phyloP scores from a whole-genome alignment of 2,888 invertebrate species.

The Pyrochroa serraticornis region DNA sequence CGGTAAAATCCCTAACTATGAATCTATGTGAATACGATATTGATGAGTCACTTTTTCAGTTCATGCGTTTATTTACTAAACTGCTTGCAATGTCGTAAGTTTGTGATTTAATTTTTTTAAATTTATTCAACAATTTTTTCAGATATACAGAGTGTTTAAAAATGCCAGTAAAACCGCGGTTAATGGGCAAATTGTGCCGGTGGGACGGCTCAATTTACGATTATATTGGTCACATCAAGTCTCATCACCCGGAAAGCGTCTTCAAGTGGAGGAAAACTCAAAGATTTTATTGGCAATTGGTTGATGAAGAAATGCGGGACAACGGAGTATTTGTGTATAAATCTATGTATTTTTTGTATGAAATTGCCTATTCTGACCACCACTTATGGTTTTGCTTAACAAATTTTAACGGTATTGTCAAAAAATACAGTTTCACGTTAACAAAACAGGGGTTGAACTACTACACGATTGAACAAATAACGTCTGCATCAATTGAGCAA shows the following conservation, averaged over 20 bases:
- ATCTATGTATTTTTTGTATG: constrained; percentile 15
- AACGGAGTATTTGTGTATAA: constrained; percentile 25
- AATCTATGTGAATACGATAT: too few species aligned
- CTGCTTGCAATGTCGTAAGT: constrained; percentile 6
- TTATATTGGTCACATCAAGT: constrained; percentile 9
- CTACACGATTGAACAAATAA: not conserved
- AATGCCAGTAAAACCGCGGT: not conserved
- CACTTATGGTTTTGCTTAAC: not conserved
- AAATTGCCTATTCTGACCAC: constrained; percentile 15
- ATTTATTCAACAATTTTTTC: not conserved
- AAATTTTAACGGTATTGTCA: not conserved
- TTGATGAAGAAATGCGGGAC: constrained; percentile 18
- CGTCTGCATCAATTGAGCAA: not conserved
- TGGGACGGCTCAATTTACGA: constrained; percentile 11
- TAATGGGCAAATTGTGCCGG: constrained; percentile 5
- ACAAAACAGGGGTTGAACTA: not conserved
- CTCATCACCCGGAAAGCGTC: constrained; percentile 12
- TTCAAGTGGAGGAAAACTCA: not conserved
- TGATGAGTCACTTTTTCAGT: too few species aligned
- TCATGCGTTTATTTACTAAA: too few species aligned
- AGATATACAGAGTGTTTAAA: constrained; percentile 13
- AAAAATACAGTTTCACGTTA: not conserved
- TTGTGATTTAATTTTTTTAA: not conserved
- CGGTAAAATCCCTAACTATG: not conserved
- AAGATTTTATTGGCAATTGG: constrained; percentile 2